These are phyloP conservation scores for Otolemur garnettii DNA, from an alignment of 2,113 vertebrate species.

Conservation along the genomic window DNA sequence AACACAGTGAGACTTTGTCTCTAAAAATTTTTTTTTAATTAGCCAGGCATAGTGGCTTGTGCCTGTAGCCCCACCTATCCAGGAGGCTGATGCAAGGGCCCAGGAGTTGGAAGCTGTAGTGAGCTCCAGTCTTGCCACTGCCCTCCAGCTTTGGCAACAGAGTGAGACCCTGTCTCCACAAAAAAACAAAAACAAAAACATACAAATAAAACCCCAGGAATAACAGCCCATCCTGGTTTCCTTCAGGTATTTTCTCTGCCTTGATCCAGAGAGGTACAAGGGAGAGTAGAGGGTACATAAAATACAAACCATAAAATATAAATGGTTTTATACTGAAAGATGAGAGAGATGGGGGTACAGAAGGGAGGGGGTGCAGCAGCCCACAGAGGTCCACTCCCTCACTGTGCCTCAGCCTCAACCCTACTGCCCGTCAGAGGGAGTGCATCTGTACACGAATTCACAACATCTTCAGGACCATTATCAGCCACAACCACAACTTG, in stretches of 20 bases:
- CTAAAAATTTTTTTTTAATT: too few species aligned
- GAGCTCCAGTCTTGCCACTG: too few species aligned
- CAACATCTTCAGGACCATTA: background rate
- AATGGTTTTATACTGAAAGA: background rate
- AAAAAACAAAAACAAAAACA: too few species aligned
- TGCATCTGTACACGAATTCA: background rate
- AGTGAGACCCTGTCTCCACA: too few species aligned
- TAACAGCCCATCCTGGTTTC: background rate
- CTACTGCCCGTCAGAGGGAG: background rate
- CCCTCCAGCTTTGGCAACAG: too few species aligned
- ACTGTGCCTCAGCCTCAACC: background rate
- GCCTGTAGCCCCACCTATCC: too few species aligned
- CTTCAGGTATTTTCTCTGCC: background rate
- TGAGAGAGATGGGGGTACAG: background rate
- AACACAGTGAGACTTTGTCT: too few species aligned
- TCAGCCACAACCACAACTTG: accelerated
- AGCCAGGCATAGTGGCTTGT: too few species aligned
- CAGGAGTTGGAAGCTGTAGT: too few species aligned
- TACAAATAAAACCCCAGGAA: background rate
- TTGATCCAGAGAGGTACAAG: background rate
- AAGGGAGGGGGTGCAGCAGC: background rate
- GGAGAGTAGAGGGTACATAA: background rate
- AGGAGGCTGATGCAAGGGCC: too few species aligned
- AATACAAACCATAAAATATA: background rate
- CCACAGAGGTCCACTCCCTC: background rate